These are phyloP conservation scores for Macaca nemestrina DNA, from an alignment of 2,113 vertebrate genomes.

Conservation along the genomic window DNA sequence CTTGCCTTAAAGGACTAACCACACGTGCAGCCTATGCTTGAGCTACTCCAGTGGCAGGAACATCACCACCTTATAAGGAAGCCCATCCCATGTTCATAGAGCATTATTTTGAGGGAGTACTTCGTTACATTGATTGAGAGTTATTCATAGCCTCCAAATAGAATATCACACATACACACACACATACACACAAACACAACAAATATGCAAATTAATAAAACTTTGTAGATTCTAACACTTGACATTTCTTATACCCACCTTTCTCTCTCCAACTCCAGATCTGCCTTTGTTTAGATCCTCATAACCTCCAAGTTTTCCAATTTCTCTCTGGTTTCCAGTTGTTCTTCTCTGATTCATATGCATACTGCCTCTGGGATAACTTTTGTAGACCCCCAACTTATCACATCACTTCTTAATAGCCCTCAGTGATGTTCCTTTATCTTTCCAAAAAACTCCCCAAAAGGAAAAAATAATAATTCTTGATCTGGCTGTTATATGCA, in stretches of 20 bases:
- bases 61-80: not conserved
- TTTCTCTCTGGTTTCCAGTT: not conserved
- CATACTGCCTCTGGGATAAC: not conserved
- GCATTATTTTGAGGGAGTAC: not conserved
- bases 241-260: not conserved
- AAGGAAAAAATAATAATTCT: not conserved
- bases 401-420: not conserved
- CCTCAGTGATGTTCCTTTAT: not conserved
- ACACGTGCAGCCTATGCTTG: not conserved
- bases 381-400: not conserved
- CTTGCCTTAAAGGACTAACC: not conserved
- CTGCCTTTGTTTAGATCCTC: not conserved
- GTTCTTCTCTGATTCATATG: not conserved
- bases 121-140: not conserved
- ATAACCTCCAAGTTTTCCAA: not conserved
- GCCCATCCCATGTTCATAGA: not conserved
- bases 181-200: not conserved
- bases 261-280: not conserved
- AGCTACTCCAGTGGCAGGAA: not conserved
- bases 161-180: not conserved
- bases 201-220: not conserved
- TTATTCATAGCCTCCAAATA: not conserved
- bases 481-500: no score
- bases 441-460: not conserved
- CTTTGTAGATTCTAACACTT: not conserved